Percentiles rank a stretch among this genome's conserved stretches.
phyloP scores from a whole-genome alignment of 2,888 invertebrate species.

The Clunio marinus region DNA sequence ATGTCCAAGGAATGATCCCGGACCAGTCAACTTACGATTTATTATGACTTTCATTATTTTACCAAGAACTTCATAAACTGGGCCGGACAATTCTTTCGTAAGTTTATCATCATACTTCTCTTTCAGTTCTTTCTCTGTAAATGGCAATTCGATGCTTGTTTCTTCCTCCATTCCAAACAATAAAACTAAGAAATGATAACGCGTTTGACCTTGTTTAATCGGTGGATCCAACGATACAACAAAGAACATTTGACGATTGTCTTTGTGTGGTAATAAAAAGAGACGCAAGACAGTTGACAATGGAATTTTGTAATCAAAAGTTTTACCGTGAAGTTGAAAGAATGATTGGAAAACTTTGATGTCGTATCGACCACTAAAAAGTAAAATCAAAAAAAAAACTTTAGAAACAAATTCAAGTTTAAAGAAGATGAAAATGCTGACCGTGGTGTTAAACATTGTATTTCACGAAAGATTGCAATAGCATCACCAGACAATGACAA shows the following conservation, averaged over 20 bases:
- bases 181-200: constrained; percentile 93
- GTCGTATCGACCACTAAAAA: constrained; percentile 66
- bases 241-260: constrained; percentile 97
- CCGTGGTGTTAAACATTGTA: constrained; percentile 98
- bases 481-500: constrained; percentile 97
- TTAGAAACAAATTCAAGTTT: constrained; percentile 35
- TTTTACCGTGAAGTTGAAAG: constrained; percentile 93
- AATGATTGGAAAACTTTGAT: constrained; percentile 87
- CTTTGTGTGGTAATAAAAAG: constrained; percentile 94
- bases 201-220: constrained; percentile 98
- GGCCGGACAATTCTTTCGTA: constrained; percentile 83
- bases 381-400: constrained; percentile 18
- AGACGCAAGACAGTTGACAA: constrained; percentile 92
- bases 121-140: constrained; percentile 85
- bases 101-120: constrained; percentile 92
- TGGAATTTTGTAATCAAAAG: constrained; percentile 99
- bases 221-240: constrained; percentile 97
- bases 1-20: constrained; percentile 86
- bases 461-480: constrained; percentile 92
- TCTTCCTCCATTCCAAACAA: constrained; percentile 94
- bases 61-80: constrained; percentile 91
- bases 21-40: constrained; percentile 89
- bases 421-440: constrained; percentile 46
- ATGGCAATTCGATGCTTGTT: constrained; percentile 82
- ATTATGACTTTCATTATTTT: constrained; percentile 95